Evolutionary conservation across 2,113 vertebrate species (phyloP), one percentile per base, ranked within the genome.

Genomic region (Bambusicola thoracicus): DNA sequence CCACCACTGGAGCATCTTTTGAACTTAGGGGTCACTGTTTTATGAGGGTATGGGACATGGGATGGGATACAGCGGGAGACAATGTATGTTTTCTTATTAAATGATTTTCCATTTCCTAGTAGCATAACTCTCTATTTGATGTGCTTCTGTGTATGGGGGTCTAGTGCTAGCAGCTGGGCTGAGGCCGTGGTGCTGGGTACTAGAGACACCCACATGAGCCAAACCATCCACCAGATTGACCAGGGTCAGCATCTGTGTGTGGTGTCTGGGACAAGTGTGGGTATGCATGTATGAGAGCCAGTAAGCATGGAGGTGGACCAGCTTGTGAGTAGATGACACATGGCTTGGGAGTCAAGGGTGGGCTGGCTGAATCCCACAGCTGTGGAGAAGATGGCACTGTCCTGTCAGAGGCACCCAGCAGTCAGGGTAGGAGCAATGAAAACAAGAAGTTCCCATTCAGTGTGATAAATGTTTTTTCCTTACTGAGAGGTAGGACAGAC

Each of bases 251-350:
- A 36, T 17, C 63, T 4, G 2, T 16, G 15, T 48, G 41, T 34
- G 36, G 62, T n/a, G 20, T 46, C 34, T 58, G 36, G 5, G 46
- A 15, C 0, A 0, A 66, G 18, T 1, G 3, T 0, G 0, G 14
- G 6, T 40, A 49, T 40, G 25, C 24, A 36, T 49, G 43, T 10
- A 7, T 13, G 6, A 61, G 12, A 2, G 10, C 17, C 62, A 76
- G 22, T 36, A 48, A 29, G 51, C 25, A 20, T 27, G 1, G 1
- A 63, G 17, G 30, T 29, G 41, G 61, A 8, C 30, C 29, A 40
- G 27, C 8, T 0, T 0, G 44, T 34, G 62, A 43, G 49, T 4
- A 46, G 32, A 5, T 48, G 17, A 11, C 36, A 24, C 2, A 7
- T 63, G 61, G 61, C 36, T 15, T 27, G 36, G 25, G 25, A 40